phyloP scores from a whole-genome alignment of 2,113 vertebrate species.

The Tragulus kanchil region DNA sequence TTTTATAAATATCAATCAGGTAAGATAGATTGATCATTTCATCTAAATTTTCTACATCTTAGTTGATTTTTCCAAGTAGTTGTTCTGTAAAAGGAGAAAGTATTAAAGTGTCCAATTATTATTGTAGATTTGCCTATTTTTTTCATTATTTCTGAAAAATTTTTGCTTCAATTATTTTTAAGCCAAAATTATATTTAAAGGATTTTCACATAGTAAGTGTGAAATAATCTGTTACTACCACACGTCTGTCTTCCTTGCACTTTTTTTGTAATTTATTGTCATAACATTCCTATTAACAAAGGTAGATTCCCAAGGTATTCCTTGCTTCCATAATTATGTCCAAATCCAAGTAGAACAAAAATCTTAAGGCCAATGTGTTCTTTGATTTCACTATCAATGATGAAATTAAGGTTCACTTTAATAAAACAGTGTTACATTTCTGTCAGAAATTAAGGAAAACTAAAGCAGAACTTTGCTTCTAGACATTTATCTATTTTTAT shows the following conservation, averaged over 20 bases:
- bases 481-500: neutral
- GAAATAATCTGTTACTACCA: neutral
- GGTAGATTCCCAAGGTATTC: neutral
- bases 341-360: neutral
- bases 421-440: neutral
- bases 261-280: neutral
- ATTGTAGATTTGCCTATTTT: neutral
- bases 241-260: neutral
- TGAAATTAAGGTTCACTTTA: neutral
- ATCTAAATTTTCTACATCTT: neutral
- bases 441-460: neutral
- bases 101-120: neutral
- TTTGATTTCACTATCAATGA: neutral
- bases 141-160: neutral
- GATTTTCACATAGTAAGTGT: neutral
- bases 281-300: neutral
- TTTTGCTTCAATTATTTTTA: constrained; percentile 25
- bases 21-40: neutral
- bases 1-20: neutral
- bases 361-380: neutral
- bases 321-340: neutral
- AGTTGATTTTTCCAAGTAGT: neutral
- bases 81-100: neutral
- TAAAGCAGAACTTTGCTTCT: neutral
- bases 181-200: neutral